Percentiles rank a stretch among this genome's conserved stretches.
Evolutionary conservation across 2,888 invertebrate genomes (phyloP).

Genomic region (Idaea straminata): DNA sequence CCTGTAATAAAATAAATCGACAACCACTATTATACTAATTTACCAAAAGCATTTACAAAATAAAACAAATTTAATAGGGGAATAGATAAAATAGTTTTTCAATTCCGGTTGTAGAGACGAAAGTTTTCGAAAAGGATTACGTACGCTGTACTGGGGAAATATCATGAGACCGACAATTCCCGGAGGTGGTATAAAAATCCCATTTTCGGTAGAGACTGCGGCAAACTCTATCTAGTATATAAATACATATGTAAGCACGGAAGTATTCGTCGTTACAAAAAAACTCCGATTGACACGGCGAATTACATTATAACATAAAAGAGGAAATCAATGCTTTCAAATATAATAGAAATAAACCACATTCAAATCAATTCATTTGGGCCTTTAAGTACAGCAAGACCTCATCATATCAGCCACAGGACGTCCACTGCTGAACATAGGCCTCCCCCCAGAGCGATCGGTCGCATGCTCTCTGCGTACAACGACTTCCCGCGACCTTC

Average conservation of each 20-base stretch:
- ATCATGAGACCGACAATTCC: background rate
- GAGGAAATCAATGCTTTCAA: too few relatives aligned
- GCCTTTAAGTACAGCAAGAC: too few relatives aligned
- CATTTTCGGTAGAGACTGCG: slow-evolving; percentile 1
- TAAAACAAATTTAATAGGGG: background rate
- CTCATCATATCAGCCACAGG: too few relatives aligned
- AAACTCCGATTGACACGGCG: background rate
- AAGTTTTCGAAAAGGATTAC: background rate
- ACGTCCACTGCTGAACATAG: too few relatives aligned
- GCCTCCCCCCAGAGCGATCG: too few relatives aligned
- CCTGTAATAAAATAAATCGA: background rate
- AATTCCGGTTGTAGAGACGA: background rate
- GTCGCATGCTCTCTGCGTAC: too few relatives aligned
- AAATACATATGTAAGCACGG: background rate
- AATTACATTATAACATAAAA: background rate
- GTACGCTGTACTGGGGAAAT: background rate
- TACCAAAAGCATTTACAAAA: background rate
- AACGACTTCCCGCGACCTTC: too few relatives aligned
- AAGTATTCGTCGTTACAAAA: background rate
- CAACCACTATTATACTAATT: background rate
- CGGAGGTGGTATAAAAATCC: background rate
- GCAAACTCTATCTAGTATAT: background rate
- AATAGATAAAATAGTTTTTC: background rate
- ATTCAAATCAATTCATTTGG: too few relatives aligned
- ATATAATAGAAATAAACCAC: too few relatives aligned